Base-by-base conservation (phyloP, 2,797 vertebrate species). In the Carduelis carduelis region DNA sequence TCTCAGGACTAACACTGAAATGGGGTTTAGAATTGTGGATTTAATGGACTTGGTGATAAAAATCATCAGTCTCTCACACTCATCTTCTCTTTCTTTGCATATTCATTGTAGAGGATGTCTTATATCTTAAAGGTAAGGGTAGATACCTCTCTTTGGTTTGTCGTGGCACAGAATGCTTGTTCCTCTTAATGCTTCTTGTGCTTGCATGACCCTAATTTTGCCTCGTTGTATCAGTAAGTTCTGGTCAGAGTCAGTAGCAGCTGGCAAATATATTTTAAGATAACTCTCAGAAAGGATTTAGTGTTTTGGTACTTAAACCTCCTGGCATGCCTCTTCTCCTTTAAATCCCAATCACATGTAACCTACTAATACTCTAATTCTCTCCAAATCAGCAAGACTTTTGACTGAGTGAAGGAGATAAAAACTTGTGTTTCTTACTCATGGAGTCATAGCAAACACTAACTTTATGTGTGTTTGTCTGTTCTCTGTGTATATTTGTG, bases 111-210 rank as follows among this genome's bases (percentile, higher is more conserved):
- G 99, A 99, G 99, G 99, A 99, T 99, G 99, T 99, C 99, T 99
- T 99, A 99, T 99, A 99, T 99, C 98, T 98, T 99, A 98, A 99
- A 99, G 99, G 99, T 99, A 99, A 99, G 99, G 98, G 98, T 99
- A 98, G 99, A 98, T 96, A 81, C 71, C 93, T 97, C 91, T 97
- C 87, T 96, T 95, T 92, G 90, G 77, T 93, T 95, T 97, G 56
- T 92, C 2, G 77, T 97, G 96, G 95, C 97, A 93, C 96, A 89
- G 89, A 97, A 94, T 77, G 90, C 96, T 95, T 94, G 75, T 90
- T 83, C 92, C 85, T 89, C 70, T 96, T 93, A 94, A 92, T 27
- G 89, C 89, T 92, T 87, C 70, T 96, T 12, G 60, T 95, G 92
- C 80, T 97, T 97, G 95, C 96, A 96, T 96, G 89, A 85, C 75